Conservation (phyloP, 2,797 vertebrate genomes). For the Arnoldichthys spilopterus region DNA sequence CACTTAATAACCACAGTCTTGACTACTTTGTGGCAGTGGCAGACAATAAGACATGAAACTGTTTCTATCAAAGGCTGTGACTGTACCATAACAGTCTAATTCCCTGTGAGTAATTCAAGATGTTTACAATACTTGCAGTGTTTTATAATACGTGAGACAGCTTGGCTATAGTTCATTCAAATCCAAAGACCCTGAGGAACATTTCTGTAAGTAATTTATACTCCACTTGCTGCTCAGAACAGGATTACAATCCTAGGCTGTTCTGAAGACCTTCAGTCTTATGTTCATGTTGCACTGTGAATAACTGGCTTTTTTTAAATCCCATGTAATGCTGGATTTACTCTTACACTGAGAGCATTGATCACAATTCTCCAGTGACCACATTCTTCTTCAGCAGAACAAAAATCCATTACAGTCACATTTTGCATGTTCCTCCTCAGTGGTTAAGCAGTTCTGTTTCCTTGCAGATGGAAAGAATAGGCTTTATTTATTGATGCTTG, state of each 20-base stretch:
- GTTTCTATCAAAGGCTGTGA: neutral
- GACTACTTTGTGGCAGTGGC: neutral
- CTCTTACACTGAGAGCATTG: neutral
- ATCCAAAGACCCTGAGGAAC: neutral
- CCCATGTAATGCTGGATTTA: slow-evolving; percentile 10
- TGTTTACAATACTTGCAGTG: neutral
- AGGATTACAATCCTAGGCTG: neutral
- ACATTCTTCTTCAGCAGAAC: neutral
- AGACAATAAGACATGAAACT: neutral
- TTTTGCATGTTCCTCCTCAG: neutral
- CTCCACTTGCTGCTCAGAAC: neutral
- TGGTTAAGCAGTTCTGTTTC: neutral
- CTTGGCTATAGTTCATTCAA: neutral
- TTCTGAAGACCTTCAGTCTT: neutral
- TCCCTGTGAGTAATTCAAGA: neutral
- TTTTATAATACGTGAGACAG: neutral
- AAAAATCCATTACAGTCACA: neutral
- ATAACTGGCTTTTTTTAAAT: neutral
- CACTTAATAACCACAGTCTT: neutral
- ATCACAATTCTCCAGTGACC: slow-evolving; percentile 4
- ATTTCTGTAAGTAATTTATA: neutral
- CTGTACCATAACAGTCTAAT: neutral
- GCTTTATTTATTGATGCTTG: neutral
- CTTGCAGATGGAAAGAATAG: neutral
- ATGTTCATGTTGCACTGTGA: neutral